These are phyloP conservation scores for Thaumatotibia leucotreta DNA, from an alignment of 1,140 invertebrate genomes.

Conservation along the genomic window DNA sequence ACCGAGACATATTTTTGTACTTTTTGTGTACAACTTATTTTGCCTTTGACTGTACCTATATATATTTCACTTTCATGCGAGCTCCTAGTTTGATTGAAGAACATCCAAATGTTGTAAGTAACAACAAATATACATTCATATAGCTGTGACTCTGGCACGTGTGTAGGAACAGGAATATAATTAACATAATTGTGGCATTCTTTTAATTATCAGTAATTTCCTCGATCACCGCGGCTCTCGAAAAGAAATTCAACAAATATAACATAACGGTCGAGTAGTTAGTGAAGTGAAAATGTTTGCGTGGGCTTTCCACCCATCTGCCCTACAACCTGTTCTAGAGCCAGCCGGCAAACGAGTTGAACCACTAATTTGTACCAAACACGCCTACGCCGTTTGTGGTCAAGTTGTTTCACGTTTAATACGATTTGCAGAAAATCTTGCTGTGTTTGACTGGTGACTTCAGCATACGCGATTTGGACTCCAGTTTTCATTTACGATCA, in stretches of 20 bases:
- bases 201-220: neutral
- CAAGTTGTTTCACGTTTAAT: neutral
- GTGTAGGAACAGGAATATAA: neutral
- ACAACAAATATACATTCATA: neutral
- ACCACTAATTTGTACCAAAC: constrained; percentile 10
- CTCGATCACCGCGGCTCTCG: neutral
- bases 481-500: too few relatives aligned
- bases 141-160: neutral
- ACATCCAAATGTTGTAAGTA: too few relatives aligned
- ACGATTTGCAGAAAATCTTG: neutral
- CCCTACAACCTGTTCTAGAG: constrained; percentile 22
- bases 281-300: constrained; percentile 21
- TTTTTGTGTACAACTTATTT: too few relatives aligned
- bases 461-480: too few relatives aligned
- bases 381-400: neutral
- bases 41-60: too few relatives aligned
- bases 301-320: constrained; percentile 22
- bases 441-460: too few relatives aligned
- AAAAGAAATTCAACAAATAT: neutral
- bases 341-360: constrained; percentile 18
- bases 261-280: neutral
- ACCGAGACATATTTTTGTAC: too few relatives aligned
- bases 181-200: neutral
- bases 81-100: neutral
- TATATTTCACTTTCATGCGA: neutral